These are phyloP conservation scores for Fundulus diaphanus DNA, from an alignment of 2,797 vertebrate species.

Conservation along the genomic window DNA sequence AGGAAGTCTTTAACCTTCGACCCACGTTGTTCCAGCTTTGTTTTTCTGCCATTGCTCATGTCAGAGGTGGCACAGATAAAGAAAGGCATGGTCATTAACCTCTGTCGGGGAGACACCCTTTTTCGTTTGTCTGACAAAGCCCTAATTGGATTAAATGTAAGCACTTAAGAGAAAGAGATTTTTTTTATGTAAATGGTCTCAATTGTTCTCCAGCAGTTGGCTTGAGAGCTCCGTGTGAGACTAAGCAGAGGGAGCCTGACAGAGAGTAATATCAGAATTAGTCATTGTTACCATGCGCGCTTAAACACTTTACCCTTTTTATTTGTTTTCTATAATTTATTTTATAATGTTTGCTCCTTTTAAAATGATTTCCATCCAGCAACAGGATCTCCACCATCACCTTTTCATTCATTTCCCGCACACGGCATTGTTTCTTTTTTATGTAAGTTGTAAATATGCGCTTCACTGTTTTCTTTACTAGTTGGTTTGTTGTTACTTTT, in stretches of 20 bases:
- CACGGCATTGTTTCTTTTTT: constrained; percentile 65
- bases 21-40: constrained; percentile 64
- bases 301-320: constrained; percentile 27
- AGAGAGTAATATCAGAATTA: constrained; percentile 66
- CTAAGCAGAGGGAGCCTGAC: constrained; percentile 36
- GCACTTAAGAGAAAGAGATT: constrained; percentile 52
- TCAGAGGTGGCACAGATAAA: constrained; percentile 54
- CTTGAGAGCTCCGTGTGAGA: constrained; percentile 22
- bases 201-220: constrained; percentile 32
- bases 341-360: constrained; percentile 32
- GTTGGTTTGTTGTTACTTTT: constrained; percentile 71
- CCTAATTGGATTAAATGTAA: constrained; percentile 71
- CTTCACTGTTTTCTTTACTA: constrained; percentile 78
- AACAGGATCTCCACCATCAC: constrained; percentile 58
- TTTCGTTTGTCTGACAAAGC: constrained; percentile 64
- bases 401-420: constrained; percentile 65
- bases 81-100: constrained; percentile 69
- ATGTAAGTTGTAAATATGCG: constrained; percentile 84
- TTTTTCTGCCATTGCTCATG: constrained; percentile 74
- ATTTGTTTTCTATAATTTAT: not conserved
- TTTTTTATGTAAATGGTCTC: constrained; percentile 55
- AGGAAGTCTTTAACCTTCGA: constrained; percentile 73
- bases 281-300: constrained; percentile 43
- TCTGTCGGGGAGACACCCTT: constrained; percentile 66
- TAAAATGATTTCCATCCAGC: constrained; percentile 47